phyloP scores from a whole-genome alignment of 1,140 invertebrate species.

The Teleopsis dalmanni region DNA sequence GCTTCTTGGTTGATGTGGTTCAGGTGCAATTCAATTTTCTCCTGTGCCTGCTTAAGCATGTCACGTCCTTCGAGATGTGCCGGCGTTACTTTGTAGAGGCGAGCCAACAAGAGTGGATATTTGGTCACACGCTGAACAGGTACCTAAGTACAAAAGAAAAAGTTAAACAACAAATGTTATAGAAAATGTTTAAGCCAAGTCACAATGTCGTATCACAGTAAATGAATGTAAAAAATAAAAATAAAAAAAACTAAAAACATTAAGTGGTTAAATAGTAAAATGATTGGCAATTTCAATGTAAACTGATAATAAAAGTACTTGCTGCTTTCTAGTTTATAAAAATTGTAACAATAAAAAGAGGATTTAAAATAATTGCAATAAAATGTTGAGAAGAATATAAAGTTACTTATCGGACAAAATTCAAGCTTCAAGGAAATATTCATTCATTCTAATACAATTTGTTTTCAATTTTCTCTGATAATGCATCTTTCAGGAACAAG shows the following conservation, averaged over 20 bases:
- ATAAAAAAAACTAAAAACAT: background rate
- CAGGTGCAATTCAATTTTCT: conserved; percentile 86
- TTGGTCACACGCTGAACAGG: conserved; percentile 85
- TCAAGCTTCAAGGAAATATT: too few relatives aligned
- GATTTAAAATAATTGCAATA: too few relatives aligned
- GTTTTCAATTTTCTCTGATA: too few relatives aligned
- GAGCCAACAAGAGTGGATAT: conserved; percentile 83
- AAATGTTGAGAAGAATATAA: too few relatives aligned
- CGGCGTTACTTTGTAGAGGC: conserved; percentile 87
- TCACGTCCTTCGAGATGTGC: conserved; percentile 68
- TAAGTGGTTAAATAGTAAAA: background rate
- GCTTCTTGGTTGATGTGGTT: conserved; percentile 93
- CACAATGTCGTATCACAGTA: too few relatives aligned
- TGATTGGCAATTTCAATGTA: too few relatives aligned
- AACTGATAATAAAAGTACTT: too few relatives aligned
- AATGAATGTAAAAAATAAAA: background rate
- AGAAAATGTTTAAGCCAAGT: background rate
- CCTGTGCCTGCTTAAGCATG: conserved; percentile 73
- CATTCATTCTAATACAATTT: too few relatives aligned
- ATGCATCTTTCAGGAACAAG: too few relatives aligned
- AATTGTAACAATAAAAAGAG: too few relatives aligned
- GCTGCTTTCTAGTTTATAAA: too few relatives aligned
- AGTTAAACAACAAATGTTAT: conserved; percentile 2
- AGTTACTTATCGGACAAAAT: too few relatives aligned
- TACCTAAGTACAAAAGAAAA: conserved; percentile 50